Evolutionary conservation across 2,888 invertebrate species (phyloP).

Genomic region (Standfussiana lucernea): DNA sequence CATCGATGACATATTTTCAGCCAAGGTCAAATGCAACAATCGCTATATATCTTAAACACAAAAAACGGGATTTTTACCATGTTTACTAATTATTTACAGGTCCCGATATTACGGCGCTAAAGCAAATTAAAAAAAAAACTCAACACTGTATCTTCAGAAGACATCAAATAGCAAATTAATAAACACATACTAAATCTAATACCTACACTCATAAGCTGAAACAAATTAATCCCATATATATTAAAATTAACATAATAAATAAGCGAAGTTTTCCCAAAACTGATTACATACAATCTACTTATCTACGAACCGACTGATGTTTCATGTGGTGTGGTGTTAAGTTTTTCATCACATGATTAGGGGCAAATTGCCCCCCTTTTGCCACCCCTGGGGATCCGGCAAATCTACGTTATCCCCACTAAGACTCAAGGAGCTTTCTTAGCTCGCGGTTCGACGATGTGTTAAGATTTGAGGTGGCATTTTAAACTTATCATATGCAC

Average conservation of each 20-base stretch:
- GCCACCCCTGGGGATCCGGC: constrained; percentile 73
- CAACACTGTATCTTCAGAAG: no score
- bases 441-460: constrained; percentile 56
- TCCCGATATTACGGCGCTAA: no score
- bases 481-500: background rate
- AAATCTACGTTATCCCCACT: constrained; percentile 84
- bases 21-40: no score
- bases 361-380: constrained; percentile 79
- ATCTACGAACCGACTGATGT: constrained; percentile 53
- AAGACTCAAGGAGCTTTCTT: constrained; percentile 78
- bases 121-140: no score
- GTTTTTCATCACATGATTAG: constrained; percentile 90
- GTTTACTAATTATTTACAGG: no score
- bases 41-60: no score
- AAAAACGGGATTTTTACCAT: no score
- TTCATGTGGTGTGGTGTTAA: constrained; percentile 80
- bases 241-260: constrained; percentile 71
- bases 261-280: constrained; percentile 68
- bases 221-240: constrained; percentile 57
- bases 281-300: constrained; percentile 67
- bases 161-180: constrained; percentile 19
- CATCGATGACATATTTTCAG: no score
- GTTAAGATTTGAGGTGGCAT: constrained; percentile 69
- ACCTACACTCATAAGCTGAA: constrained; percentile 5
- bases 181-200: background rate